Percentiles rank a stretch among this genome's conserved stretches.
These are phyloP conservation scores for Procambarus clarkii DNA, from an alignment of 1,140 invertebrate species.

Conservation along the genomic window DNA sequence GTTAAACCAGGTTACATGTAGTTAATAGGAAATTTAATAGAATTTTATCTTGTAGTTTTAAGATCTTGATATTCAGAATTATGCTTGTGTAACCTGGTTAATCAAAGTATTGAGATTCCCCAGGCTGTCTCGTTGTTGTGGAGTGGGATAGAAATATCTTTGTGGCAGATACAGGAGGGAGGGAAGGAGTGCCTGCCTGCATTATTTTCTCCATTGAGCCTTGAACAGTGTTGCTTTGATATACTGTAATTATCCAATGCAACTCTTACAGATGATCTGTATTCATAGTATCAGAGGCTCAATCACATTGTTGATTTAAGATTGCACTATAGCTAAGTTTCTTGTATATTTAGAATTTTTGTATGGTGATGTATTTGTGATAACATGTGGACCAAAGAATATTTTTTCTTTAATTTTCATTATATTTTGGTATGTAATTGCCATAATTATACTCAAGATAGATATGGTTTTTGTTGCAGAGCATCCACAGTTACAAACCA, in stretches of 20 bases:
- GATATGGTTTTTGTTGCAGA: not conserved
- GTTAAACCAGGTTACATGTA: constrained; percentile 19
- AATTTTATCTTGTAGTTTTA: constrained; percentile 16
- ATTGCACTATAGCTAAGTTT: not conserved
- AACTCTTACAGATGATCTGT: not conserved
- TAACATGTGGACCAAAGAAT: constrained; percentile 17
- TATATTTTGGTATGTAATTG: not conserved
- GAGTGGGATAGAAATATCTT: constrained; percentile 9
- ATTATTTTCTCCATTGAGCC: not conserved
- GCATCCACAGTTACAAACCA: not conserved
- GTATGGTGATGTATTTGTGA: not conserved
- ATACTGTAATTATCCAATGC: not conserved
- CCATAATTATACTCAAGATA: not conserved
- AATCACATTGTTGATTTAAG: not conserved
- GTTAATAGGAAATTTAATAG: not conserved
- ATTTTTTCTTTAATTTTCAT: not conserved
- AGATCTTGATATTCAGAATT: not conserved
- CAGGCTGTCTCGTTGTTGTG: constrained; percentile 32
- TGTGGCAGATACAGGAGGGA: constrained; percentile 38
- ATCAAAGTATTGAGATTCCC: constrained; percentile 11
- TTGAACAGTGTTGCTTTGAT: constrained; percentile 14
- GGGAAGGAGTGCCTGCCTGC: not conserved
- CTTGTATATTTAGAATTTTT: not conserved
- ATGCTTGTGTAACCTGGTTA: constrained; percentile 27
- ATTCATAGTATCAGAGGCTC: constrained; percentile 6